A percentile compares a stretch with the other conserved stretches of the same genome.
Evolutionary conservation across 2,113 vertebrate genomes (phyloP).

Genomic region (Dissostichus mawsoni): DNA sequence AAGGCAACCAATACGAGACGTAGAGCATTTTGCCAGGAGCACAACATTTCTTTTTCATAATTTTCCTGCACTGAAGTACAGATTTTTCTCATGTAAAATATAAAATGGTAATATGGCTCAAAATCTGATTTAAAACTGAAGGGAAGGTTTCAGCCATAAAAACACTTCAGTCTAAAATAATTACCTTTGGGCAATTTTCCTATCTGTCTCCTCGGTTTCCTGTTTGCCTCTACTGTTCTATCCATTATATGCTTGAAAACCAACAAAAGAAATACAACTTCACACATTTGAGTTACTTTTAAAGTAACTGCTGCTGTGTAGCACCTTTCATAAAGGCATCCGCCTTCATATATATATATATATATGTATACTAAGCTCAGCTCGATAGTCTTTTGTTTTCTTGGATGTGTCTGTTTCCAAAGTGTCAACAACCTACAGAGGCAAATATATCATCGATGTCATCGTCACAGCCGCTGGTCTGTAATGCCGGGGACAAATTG

Average conservation of each 20-base stretch:
- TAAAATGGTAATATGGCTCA: too few species aligned
- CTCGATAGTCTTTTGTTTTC: not conserved
- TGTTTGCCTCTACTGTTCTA: not conserved
- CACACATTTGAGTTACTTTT: not conserved
- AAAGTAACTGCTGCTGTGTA: not conserved
- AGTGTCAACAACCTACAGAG: constrained; percentile 72
- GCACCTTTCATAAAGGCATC: not conserved
- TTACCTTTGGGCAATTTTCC: too few species aligned
- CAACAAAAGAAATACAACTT: not conserved
- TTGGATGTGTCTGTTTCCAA: not conserved
- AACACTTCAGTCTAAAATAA: not conserved
- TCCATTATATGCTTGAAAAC: not conserved
- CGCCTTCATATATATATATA: too few species aligned
- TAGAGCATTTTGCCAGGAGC: too few species aligned
- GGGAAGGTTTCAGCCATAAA: not conserved
- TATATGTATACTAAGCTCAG: not conserved
- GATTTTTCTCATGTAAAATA: too few species aligned
- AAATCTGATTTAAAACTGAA: not conserved
- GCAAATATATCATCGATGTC: constrained; percentile 86
- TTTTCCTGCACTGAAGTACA: not conserved
- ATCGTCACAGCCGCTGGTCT: constrained; percentile 13
- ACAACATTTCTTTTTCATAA: not conserved
- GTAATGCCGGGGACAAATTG: not conserved
- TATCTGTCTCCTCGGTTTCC: too few species aligned
- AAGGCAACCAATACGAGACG: too few species aligned